Conservation (phyloP, 37 sponge, comb jelly and placozoan genomes). For the Cladorhizidae sp. region DNA sequence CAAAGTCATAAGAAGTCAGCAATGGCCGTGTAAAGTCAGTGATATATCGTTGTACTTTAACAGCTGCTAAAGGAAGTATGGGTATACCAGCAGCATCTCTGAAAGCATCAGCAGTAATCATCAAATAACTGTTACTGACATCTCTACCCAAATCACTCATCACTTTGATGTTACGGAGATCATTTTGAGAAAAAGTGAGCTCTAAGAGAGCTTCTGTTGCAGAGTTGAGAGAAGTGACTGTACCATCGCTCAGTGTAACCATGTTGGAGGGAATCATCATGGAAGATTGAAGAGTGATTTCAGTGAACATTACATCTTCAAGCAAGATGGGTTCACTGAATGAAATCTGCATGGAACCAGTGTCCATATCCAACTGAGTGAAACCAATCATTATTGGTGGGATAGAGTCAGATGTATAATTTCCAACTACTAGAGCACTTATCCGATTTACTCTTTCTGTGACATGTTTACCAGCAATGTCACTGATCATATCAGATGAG, state of each 20-base stretch:
- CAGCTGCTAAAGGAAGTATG: constrained; percentile 26
- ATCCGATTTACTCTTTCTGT: constrained; percentile 32
- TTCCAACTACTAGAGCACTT: constrained; percentile 26
- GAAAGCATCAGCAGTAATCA: constrained; percentile 63
- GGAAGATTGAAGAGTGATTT: constrained; percentile 52
- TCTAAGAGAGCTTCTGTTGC: constrained; percentile 38
- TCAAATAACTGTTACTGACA: constrained; percentile 25
- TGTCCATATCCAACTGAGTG: constrained; percentile 79
- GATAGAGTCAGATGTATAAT: constrained; percentile 66
- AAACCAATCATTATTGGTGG: constrained; percentile 54
- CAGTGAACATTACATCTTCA: constrained; percentile 53
- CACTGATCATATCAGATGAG: constrained; percentile 40
- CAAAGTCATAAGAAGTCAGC: constrained; percentile 48
- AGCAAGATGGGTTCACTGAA: constrained; percentile 86
- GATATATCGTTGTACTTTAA: constrained; percentile 24
- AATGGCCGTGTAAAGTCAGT: constrained; percentile 54
- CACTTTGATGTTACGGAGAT: constrained; percentile 70
- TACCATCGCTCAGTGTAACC: constrained; percentile 53
- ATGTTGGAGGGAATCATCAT: constrained; percentile 16
- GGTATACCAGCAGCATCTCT: constrained; percentile 77
- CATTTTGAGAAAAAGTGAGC: constrained; percentile 56
- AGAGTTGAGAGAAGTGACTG: constrained; percentile 25
- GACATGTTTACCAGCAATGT: constrained; percentile 51
- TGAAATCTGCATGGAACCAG: constrained; percentile 48
- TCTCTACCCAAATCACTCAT: constrained; percentile 38